phyloP scores from a whole-genome alignment of 2,888 invertebrate species.

The Galerucella calmariensis region DNA sequence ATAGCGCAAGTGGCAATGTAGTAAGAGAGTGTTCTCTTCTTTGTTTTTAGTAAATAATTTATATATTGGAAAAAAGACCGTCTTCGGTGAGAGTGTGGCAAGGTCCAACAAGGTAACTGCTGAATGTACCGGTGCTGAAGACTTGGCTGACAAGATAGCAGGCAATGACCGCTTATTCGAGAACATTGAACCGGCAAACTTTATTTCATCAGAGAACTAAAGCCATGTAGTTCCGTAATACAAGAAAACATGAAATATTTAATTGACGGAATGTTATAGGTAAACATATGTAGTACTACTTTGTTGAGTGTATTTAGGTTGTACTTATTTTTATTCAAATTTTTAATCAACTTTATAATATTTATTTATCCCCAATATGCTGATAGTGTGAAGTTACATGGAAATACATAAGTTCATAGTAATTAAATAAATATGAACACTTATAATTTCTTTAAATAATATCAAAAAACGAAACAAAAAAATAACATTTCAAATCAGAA shows the following conservation, averaged over 20 bases:
- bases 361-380: too few relatives aligned
- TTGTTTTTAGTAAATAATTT: slow-evolving; percentile 15
- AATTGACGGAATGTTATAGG: slow-evolving; percentile 27
- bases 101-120: slow-evolving; percentile 46
- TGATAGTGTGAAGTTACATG: too few relatives aligned
- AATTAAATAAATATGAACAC: background rate
- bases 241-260: slow-evolving; percentile 39
- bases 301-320: slow-evolving; percentile 7
- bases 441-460: background rate
- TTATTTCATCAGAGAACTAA: slow-evolving; percentile 57
- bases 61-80: slow-evolving; percentile 12
- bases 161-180: slow-evolving; percentile 60
- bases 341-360: background rate
- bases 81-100: slow-evolving; percentile 30
- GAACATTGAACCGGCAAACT: slow-evolving; percentile 59
- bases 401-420: too few relatives aligned
- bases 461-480: background rate
- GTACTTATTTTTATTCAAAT: background rate
- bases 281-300: background rate
- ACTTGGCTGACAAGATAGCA: slow-evolving; percentile 58
- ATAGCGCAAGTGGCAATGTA: background rate
- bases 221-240: slow-evolving; percentile 53
- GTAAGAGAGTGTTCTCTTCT: background rate
- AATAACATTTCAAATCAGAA: background rate
- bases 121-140: slow-evolving; percentile 48